Evolutionary conservation across 2,888 invertebrate genomes (phyloP), one percentile per base, ranked within the genome.

Genomic region (Callyntrura guangdongensis): DNA sequence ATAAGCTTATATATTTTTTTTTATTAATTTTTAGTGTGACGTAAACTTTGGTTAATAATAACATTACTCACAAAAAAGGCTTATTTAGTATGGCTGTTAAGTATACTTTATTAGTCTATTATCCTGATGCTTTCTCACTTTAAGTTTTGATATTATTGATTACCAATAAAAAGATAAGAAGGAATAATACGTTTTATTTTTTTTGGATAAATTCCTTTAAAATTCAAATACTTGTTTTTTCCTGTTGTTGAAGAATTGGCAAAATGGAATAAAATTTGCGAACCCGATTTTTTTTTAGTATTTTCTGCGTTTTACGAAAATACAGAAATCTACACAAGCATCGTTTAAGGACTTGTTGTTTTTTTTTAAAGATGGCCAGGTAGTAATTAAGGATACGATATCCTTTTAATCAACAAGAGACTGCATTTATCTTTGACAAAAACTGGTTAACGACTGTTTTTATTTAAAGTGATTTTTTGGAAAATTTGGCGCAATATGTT

Each of bases 81-180:
- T 36, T 20, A 11, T 59, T 61, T 59, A 45, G 27, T 61, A 17
- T 61, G n/a, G 22, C 49, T n/a, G 47, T 74, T 49, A 74, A 72
- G n/a, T 47, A 74, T 14, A 17, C 36, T 36, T 11, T 61, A 45
- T 47, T 82, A 64, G 17, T 47, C 14, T 83, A 83, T 12, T 83
- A 83, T 83, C 83, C 83, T 83, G 83, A 83, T 67, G 9, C 25
- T 67, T 83, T 83, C 83, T 83, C 83, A 83, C 83, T 83, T 83
- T 36, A 74, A 74, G 56, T 59, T 81, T 64, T 81, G 56, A 59
- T 36, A 56, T 81, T 56, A 59, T 59, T 81, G 56, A 81, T n/a
- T 79, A 56, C 53, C 20, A 53, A 49, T 25, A 36, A 77, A 12
- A 17, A 36, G n/a, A 45, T 72, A 17, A 45, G 45, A 64, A 72